Evolutionary conservation across 2,797 vertebrate genomes (phyloP), one percentile per base, ranked within the genome.

Genomic region (Champsocephalus gunnari): DNA sequence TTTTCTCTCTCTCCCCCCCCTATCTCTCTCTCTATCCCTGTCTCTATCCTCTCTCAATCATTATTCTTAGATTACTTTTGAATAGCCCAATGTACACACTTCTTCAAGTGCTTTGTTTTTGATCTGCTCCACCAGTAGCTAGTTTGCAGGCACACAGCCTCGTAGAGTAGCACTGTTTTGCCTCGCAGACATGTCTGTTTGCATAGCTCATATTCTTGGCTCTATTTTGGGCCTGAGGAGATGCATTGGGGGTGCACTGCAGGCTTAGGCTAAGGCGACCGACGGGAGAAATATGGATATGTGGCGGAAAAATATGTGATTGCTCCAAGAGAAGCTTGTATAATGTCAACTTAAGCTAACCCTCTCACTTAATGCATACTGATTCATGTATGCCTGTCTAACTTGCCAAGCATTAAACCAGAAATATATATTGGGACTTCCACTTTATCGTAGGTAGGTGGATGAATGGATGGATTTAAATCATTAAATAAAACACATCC

Each of bases 221-320:
- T 89, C 90, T 91, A 83, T 90, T 92, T 88, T 87, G 76, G 79
- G 82, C 81, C 54, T 49, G 81, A 64, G 76, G 85, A 80, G 82
- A 70, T 71, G 81, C 77, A 57, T 21, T 50, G 43, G 69, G 81
- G 76, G 58, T 51, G 65, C 64, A 76, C 77, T 80, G 70, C 70
- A 48, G 84, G 63, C 79, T 68, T 59, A 68, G 41, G 69, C 79
- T 76, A 12, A 12, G 13, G 55, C 62, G 72, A 71, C 69, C 63
- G 73, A 79, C 71, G 56, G 53, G 48, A 80, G 73, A 76, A 79
- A 71, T 78, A 50, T 59, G 48, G 50, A 79, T 70, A 81, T 69
- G 66, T 82, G 84, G 80, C 62, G 76, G 21, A 73, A 85, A 51
- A 24, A 59, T 77, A 70, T 84, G 71, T 81, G 61, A 65, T 19